phyloP scores from a whole-genome alignment of 2,113 vertebrate species.

The Illadopsis cleaveri region DNA sequence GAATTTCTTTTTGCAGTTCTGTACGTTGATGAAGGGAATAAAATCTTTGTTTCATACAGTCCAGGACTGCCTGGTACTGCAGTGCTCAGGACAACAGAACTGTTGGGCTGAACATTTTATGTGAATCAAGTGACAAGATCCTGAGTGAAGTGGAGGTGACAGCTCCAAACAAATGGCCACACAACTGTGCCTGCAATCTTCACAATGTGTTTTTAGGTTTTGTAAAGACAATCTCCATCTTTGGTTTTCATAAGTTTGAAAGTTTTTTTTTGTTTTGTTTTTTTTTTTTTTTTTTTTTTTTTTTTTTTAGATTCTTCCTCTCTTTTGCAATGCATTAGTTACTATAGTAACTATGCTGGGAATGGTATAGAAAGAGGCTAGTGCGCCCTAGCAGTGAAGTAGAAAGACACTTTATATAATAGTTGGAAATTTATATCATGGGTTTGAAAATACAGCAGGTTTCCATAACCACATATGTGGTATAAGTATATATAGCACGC shows the following conservation, averaged over 20 bases:
- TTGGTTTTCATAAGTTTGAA: constrained; percentile 18
- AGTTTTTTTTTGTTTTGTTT: background rate
- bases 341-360: constrained; percentile 77
- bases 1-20: background rate
- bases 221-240: background rate
- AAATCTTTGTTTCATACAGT: background rate
- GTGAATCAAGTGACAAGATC: background rate
- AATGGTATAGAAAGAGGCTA: constrained; percentile 66
- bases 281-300: background rate
- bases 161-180: background rate
- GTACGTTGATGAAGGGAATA: background rate
- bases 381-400: constrained; percentile 56
- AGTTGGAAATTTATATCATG: constrained; percentile 63
- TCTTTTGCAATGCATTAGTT: constrained; percentile 76
- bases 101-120: background rate
- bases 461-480: constrained; percentile 24
- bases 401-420: constrained; percentile 60
- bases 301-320: constrained; percentile 23
- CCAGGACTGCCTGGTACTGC: background rate
- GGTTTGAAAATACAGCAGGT: constrained; percentile 51
- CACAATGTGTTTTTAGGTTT: background rate
- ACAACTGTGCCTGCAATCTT: background rate
- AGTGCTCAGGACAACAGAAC: background rate
- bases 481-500: background rate
- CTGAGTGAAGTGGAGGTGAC: background rate